Percentiles rank a stretch among this genome's conserved stretches.
Conservation (phyloP, 2,888 invertebrate genomes). For the Teleiodes luculella region DNA sequence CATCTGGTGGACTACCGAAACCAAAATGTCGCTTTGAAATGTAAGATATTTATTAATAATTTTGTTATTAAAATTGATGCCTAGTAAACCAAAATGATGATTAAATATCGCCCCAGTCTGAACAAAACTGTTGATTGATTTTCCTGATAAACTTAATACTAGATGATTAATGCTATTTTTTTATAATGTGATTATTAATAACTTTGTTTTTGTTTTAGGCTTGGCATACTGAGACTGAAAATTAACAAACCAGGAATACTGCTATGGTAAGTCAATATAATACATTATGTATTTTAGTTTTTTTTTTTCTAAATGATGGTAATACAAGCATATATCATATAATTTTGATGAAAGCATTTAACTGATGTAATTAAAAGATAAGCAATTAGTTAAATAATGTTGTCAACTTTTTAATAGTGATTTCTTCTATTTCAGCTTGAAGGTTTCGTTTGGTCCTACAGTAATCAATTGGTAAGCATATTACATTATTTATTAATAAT, state of each 20-base stretch:
- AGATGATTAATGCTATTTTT: background rate
- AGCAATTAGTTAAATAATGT: too few species aligned
- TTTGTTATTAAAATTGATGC: too few species aligned
- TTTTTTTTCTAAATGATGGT: too few species aligned
- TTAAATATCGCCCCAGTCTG: slow-evolving; percentile 59
- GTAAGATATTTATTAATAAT: background rate
- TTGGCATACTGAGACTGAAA: too few species aligned
- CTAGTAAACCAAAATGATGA: slow-evolving; percentile 9
- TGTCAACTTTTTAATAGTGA: too few species aligned
- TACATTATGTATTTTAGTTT: too few species aligned
- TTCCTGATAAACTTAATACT: slow-evolving; percentile 1
- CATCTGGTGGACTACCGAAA: background rate
- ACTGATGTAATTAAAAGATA: slow-evolving; percentile 35
- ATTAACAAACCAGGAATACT: too few species aligned
- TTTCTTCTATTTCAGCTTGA: background rate
- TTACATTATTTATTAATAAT: too few species aligned
- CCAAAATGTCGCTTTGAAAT: background rate
- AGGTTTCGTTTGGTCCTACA: too few species aligned
- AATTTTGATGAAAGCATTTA: slow-evolving; percentile 33
- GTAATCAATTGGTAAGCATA: too few species aligned
- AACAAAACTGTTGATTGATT: slow-evolving; percentile 49
- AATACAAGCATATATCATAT: slow-evolving; percentile 54
- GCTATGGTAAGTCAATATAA: too few species aligned
- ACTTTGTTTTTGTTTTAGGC: background rate
- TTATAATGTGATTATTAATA: too few species aligned